A percentile compares a stretch with the other conserved stretches of the same genome.
phyloP scores from a whole-genome alignment of 2,888 invertebrate genomes.

The Agrotis puta region DNA sequence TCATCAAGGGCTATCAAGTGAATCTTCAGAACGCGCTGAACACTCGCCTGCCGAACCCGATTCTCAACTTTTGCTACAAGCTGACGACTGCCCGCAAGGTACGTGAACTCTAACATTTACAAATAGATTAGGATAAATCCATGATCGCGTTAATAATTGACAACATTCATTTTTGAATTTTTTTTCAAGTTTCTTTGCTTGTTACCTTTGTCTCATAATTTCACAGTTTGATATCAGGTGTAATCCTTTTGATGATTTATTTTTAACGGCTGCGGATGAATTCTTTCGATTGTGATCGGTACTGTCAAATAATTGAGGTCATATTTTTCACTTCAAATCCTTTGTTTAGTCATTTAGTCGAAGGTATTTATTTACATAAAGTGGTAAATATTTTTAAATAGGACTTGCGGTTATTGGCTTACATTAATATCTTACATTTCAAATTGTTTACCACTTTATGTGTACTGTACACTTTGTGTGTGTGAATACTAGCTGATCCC shows the following conservation, averaged over 20 bases:
- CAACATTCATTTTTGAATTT: not conserved
- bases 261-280: not conserved
- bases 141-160: not conserved
- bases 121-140: not conserved
- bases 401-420: too few relatives aligned
- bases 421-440: too few relatives aligned
- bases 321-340: not conserved
- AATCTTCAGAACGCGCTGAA: slow-evolving; percentile 97
- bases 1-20: slow-evolving; percentile 97
- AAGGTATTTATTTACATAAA: too few relatives aligned
- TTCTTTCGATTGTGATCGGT: not conserved
- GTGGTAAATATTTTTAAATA: too few relatives aligned
- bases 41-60: slow-evolving; percentile 96
- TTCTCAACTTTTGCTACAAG: slow-evolving; percentile 97
- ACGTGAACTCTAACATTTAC: slow-evolving; percentile 62
- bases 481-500: too few relatives aligned
- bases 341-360: not conserved
- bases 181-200: not conserved
- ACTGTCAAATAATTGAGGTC: too few relatives aligned
- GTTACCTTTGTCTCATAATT: not conserved
- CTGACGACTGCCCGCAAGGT: slow-evolving; percentile 96
- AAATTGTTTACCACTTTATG: too few relatives aligned
- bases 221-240: not conserved
- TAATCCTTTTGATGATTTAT: not conserved
- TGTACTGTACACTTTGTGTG: too few relatives aligned